Percentiles rank a stretch among this genome's conserved stretches.
phyloP scores from a whole-genome alignment of 92 coral and sea anemone genomes.

The Epizoanthus ramosus region DNA sequence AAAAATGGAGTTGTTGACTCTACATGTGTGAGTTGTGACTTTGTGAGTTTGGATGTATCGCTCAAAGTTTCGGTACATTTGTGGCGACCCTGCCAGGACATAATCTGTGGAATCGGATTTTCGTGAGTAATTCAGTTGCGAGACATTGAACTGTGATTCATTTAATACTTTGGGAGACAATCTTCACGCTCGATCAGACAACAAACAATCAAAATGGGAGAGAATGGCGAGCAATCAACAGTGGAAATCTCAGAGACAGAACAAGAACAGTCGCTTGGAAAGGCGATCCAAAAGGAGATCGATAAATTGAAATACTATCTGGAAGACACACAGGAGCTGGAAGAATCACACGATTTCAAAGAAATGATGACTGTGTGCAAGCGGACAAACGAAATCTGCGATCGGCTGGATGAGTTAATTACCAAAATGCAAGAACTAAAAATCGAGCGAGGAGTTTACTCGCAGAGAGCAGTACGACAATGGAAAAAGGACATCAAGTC shows the following conservation, averaged over 20 bases:
- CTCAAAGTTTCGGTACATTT: too few species aligned
- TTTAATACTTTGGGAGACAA: too few species aligned
- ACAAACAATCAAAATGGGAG: too few species aligned
- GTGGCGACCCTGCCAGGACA: too few species aligned
- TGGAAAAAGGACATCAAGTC: conserved; percentile 59
- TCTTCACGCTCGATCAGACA: too few species aligned
- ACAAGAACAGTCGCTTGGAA: conserved; percentile 39
- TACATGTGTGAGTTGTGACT: too few species aligned
- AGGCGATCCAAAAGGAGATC: conserved; percentile 52
- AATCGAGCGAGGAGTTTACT: conserved; percentile 45
- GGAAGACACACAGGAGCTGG: conserved; percentile 55
- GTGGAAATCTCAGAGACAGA: not conserved
- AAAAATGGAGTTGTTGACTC: too few species aligned
- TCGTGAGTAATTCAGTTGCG: too few species aligned
- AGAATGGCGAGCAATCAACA: too few species aligned
- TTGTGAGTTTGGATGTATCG: too few species aligned
- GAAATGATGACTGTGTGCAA: conserved; percentile 49
- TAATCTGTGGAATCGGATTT: too few species aligned
- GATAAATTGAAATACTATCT: conserved; percentile 63
- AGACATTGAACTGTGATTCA: too few species aligned
- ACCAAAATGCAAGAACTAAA: conserved; percentile 55
- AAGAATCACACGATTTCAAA: conserved; percentile 24
- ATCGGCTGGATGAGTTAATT: conserved; percentile 53
- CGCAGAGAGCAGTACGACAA: conserved; percentile 57
- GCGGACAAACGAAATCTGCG: conserved; percentile 44